Evolutionary conservation across 2,888 invertebrate species (phyloP), one percentile per base, ranked within the genome.

Genomic region (Drosophila prolongata): DNA sequence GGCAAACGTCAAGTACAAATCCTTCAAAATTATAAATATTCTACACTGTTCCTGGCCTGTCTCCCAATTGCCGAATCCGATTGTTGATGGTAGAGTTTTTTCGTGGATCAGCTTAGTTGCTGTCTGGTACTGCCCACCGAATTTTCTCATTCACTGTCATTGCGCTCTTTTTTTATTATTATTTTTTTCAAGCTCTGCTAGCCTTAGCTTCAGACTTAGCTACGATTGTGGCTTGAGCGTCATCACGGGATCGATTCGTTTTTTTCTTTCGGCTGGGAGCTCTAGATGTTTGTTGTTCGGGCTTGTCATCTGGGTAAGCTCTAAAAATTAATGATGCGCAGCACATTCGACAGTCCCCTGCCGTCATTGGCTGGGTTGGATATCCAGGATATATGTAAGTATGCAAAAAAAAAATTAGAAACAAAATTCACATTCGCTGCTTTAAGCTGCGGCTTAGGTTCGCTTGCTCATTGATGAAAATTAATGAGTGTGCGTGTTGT

Each of bases 231-330:
- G 65, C 44, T 52, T 35, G 46, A 52, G 27, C 34, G 68, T 66
- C 69, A 68, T 40, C 46, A 47, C 55, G 27, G 69, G 69, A 66
- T 66, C 66, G 66, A 66, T 66, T 66, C 69, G 55, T 35, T 56
- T n/a, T n/a, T 16, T 55, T 66, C n/a, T 16, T 44, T 56, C 19
- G 44, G 37, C 40, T 38, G 40, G 66, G 35, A 19, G 47, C 43
- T 49, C 13, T 35, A 54, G 13, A 54, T 64, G 44, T 49, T 67
- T 53, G 52, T 69, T 60, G 64, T 72, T 82, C 80, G 64, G 82
- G 71, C 81, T 77, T 91, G 91, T 91, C 91, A 91, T 91, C 91
- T 91, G 91, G 87, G 90, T 91, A 91, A 91, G 91, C 91, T 91
- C 90, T 91, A 91, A 91, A 91, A 91, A 91, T 91, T 91, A 91